These are phyloP conservation scores for Scleropages formosus DNA, from an alignment of 2,797 vertebrate species.

Conservation along the genomic window DNA sequence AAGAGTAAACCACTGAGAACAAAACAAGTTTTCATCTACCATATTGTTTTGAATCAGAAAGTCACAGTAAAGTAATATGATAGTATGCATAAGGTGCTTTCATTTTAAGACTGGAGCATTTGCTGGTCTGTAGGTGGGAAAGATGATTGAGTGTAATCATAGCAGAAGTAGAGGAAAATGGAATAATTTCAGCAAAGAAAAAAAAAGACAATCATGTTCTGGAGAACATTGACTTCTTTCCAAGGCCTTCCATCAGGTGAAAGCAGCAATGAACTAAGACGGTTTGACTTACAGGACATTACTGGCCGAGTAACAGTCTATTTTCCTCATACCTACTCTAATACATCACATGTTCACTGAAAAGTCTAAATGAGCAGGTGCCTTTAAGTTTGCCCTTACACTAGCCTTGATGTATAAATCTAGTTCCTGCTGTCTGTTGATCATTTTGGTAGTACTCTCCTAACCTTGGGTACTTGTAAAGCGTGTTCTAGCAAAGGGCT, in stretches of 20 bases:
- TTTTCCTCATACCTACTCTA: too few relatives aligned
- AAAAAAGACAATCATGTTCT: not conserved
- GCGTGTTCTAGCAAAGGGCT: not conserved
- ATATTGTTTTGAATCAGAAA: not conserved
- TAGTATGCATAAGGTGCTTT: not conserved
- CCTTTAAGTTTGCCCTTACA: too few relatives aligned
- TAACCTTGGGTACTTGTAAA: not conserved
- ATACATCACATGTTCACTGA: too few relatives aligned
- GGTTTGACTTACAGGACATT: too few relatives aligned
- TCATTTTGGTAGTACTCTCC: not conserved
- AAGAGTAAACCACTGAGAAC: slow-evolving; percentile 14
- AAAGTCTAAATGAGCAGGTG: too few relatives aligned
- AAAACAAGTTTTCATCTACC: slow-evolving; percentile 28
- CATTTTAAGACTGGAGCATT: not conserved
- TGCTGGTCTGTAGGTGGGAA: not conserved
- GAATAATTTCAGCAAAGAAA: not conserved
- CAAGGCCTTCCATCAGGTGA: too few relatives aligned
- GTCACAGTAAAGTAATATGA: not conserved
- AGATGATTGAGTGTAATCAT: not conserved
- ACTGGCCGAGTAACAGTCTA: too few relatives aligned
- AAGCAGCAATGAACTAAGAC: too few relatives aligned
- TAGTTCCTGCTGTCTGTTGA: too few relatives aligned
- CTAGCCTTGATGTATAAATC: too few relatives aligned
- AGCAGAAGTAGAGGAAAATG: not conserved
- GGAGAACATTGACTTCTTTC: not conserved